Evolutionary conservation across 2,888 invertebrate species (phyloP), one percentile per base, ranked within the genome.

Genomic region (Cabera pusaria): DNA sequence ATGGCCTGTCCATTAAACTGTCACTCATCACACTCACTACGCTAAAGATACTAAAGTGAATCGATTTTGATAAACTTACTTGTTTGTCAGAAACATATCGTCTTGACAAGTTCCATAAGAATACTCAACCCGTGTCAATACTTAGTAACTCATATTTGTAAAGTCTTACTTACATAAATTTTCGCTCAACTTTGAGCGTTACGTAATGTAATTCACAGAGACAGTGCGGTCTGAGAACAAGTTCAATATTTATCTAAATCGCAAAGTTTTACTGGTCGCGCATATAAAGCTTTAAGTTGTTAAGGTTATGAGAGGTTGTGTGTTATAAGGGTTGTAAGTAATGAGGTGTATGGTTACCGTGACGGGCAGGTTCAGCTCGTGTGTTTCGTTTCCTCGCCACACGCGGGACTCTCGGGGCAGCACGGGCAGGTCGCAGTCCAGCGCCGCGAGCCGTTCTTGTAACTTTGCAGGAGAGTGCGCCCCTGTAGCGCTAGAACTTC

Each of bases 371-470:
- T 91, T 90, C 54, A 93, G 83, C 68, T 93, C 93, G 63, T 93
- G 93, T 6, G 93, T 93, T 70, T 93, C 93, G 65, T 93, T 93
- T 59, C 93, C 93, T 25, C 93, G 91, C 93, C 93, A 93, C 51
- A 93, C 80, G 47, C 92, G 90, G 25, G 93, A 92, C 62, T 92
- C 92, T 47, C 89, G 86, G 28, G 93, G 92, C 61, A 93, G 77
- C 59, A 91, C 90, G 51, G 92, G 91, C 56, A 93, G 85, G 72
- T 93, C 93, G 59, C 93, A 93, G 68, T 92, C 92, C 55, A 93
- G 75, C 26, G 91, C 90, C 67, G 90, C 91, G 59, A 92, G 84
- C 69, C 92, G 91, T 80, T 92, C 93, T 74, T 91, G 92, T 45
- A 91, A 72, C 52, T 90, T 85, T 56, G 87, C 84, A 43, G 90